These are phyloP conservation scores for Nymphalis c-album DNA, from an alignment of 2,888 invertebrate genomes.

Conservation along the genomic window DNA sequence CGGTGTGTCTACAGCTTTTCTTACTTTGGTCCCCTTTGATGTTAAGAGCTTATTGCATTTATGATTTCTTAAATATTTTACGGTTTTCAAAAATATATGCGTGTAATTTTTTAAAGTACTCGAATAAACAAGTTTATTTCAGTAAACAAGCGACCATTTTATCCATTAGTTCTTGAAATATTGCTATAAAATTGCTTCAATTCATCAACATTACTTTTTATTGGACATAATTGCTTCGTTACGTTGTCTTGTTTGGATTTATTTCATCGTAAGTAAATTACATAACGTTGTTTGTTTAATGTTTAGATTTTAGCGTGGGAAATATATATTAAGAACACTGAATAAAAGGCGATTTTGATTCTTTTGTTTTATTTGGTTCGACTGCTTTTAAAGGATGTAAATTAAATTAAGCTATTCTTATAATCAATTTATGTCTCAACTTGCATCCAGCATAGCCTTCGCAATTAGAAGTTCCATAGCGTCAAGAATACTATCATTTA, in stretches of 20 bases:
- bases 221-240: constrained; percentile 37
- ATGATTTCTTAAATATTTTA: not conserved
- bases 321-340: not conserved
- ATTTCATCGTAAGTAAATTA: constrained; percentile 30
- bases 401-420: not conserved
- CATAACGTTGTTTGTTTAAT: constrained; percentile 8
- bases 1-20: constrained; percentile 55
- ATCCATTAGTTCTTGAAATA: constrained; percentile 28
- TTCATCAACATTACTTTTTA: constrained; percentile 37
- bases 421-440: not conserved
- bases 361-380: too few species aligned
- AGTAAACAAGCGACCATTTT: constrained; percentile 20
- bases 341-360: too few species aligned
- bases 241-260: constrained; percentile 33
- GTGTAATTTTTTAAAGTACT: not conserved
- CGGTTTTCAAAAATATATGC: not conserved
- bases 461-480: constrained; percentile 48
- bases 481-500: constrained; percentile 54
- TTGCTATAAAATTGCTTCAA: constrained; percentile 34
- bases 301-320: not conserved
- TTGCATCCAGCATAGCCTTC: not conserved
- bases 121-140: constrained; percentile 16
- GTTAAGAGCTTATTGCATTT: not conserved
- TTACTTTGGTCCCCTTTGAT: constrained; percentile 7
- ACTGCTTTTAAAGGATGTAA: too few species aligned